Base-by-base conservation (phyloP, 2,888 invertebrate species). In the Drosophila planitibia region DNA sequence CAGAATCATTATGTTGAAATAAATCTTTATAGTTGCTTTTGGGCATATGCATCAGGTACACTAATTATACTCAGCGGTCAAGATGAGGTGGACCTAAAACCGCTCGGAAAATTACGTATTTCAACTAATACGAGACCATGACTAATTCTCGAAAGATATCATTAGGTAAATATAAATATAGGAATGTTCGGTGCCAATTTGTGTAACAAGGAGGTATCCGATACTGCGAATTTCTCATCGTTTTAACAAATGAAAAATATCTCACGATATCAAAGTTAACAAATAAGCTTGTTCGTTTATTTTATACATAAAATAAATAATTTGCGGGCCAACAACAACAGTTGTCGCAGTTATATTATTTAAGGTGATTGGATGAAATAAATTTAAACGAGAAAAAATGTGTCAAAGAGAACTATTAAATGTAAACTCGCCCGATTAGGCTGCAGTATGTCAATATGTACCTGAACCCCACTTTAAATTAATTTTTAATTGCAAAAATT, bases 1-100 rank as follows among this genome's bases (percentile, higher is more conserved):
- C 19, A 22, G 22, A 22, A 22, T 30, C 37, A 35, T 52, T 64
- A 54, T 72, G 69, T 61, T 71, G 63, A 55, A 53, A 51, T 30
- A 28, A 37, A 55, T 28, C 10, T 44, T 28, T 52, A n/a, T 49
- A 37, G 30, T 70, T 52, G 25, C 10, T 35, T 71, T 52, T 25
- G 53, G 51, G 28, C 47, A 55, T 47, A 66, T 85, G 87, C 89
- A 72, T 85, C 84, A 89, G 47, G 47, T 51, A 32, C 53, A 61
- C 61, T 69, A 73, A 83, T 71, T 81, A 83, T 71, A 57, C 44
- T 37, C 41, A 64, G 33, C 25, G 25, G 41, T 54, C 12, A 1
- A 16, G 19, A 33, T 25, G 19, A 55, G 28, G 28, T 55, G 55
- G 2, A 25, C 12, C 19, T 10, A 28, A 22, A n/a, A 19, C 22